Conservation (phyloP, 2,888 invertebrate genomes). For the Stenodera caucasica region DNA sequence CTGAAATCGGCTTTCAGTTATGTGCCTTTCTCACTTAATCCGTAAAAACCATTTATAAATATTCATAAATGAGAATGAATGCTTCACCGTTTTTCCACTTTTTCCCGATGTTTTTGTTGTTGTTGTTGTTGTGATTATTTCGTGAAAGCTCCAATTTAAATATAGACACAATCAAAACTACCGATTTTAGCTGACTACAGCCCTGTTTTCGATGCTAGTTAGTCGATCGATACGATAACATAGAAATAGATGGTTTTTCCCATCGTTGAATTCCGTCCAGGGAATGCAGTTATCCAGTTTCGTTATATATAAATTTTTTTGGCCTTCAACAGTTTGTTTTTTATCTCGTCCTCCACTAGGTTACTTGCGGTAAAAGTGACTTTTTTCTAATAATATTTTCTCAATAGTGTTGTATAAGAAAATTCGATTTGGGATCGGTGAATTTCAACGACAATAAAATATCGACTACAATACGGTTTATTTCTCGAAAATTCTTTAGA, state of each 20-base stretch:
- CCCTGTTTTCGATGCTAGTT: too few species aligned
- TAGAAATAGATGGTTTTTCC: conserved; percentile 24
- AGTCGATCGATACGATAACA: background rate
- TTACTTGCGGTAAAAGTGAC: conserved; percentile 33
- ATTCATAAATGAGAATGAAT: background rate
- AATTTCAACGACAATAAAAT: conserved; percentile 23
- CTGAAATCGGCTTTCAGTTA: conserved; percentile 18
- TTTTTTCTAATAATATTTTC: conserved; percentile 38
- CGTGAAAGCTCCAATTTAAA: background rate
- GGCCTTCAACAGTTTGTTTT: conserved; percentile 1
- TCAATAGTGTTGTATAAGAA: conserved; percentile 33
- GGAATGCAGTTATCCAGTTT: conserved; percentile 39
- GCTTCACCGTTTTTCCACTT: background rate
- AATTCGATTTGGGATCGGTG: conserved; percentile 36
- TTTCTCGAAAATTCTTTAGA: background rate
- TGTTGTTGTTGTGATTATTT: too few species aligned
- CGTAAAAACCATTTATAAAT: background rate
- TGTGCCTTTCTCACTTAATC: conserved; percentile 4
- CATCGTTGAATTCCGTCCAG: conserved; percentile 35
- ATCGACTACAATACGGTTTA: background rate
- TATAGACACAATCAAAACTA: background rate
- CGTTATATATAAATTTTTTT: background rate
- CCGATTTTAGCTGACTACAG: too few species aligned
- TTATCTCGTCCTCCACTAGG: conserved; percentile 12
- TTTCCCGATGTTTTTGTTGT: too few species aligned